phyloP scores from a whole-genome alignment of 2,113 vertebrate genomes.

The Varanus komodoensis region DNA sequence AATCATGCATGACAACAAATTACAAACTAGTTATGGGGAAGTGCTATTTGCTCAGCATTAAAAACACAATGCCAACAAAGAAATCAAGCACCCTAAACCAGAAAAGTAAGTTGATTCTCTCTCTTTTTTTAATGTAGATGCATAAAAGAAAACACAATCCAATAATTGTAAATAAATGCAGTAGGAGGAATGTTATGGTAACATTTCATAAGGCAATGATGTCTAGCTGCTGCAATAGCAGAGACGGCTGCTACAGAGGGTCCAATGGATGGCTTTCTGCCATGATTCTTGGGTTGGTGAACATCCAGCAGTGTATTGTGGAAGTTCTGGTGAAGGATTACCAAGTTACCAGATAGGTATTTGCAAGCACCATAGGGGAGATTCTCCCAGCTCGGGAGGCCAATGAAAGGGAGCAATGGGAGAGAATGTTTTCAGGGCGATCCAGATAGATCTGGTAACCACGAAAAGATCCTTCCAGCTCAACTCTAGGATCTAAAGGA shows the following conservation, averaged over 20 bases:
- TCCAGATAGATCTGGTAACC: not conserved
- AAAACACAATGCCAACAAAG: slow-evolving; percentile 69
- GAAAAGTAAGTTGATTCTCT: slow-evolving; percentile 40
- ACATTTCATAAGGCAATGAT: not conserved
- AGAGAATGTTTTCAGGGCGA: not conserved
- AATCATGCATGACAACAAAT: slow-evolving; percentile 78
- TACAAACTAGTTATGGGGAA: slow-evolving; percentile 77
- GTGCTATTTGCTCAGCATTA: slow-evolving; percentile 73
- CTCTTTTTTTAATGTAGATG: slow-evolving; percentile 59
- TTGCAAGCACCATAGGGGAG: not conserved
- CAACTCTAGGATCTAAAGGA: not conserved
- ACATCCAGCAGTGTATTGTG: not conserved
- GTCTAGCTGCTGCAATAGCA: not conserved
- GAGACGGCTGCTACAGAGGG: not conserved
- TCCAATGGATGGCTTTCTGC: not conserved
- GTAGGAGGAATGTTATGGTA: slow-evolving; percentile 22
- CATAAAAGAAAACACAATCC: slow-evolving; percentile 72
- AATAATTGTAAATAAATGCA: slow-evolving; percentile 72
- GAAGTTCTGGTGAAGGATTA: not conserved
- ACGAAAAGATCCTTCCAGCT: not conserved
- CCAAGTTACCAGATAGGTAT: not conserved
- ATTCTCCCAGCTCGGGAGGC: not conserved
- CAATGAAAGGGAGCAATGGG: not conserved
- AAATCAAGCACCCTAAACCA: slow-evolving; percentile 18
- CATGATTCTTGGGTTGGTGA: not conserved